These are phyloP conservation scores for Cremastobaeus sp. DNA, from an alignment of 2,888 invertebrate species.

Conservation along the genomic window DNA sequence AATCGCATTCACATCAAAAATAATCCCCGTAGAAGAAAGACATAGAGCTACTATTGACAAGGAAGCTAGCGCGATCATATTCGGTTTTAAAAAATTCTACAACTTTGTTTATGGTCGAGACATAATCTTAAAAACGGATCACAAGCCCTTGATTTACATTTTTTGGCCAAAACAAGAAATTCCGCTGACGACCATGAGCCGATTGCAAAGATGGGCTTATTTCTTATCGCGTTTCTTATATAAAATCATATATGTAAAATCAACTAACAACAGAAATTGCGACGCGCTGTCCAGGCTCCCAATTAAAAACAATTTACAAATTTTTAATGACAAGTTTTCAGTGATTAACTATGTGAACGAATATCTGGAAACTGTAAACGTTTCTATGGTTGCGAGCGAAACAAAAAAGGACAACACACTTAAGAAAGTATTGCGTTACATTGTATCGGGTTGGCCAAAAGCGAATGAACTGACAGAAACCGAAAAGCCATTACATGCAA, in stretches of 20 bases:
- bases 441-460: slow-evolving; percentile 1
- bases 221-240: slow-evolving; percentile 7
- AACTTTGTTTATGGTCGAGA: slow-evolving; percentile 40
- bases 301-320: background rate
- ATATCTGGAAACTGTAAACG: background rate
- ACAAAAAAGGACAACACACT: slow-evolving; percentile 8
- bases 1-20: slow-evolving; percentile 60
- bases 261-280: slow-evolving; percentile 13
- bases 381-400: background rate
- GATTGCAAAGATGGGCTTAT: slow-evolving; percentile 12
- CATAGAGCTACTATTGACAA: slow-evolving; percentile 62
- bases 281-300: slow-evolving; percentile 10
- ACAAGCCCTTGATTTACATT: slow-evolving; percentile 3
- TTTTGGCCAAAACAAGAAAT: background rate
- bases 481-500: background rate
- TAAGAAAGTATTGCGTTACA: slow-evolving; percentile 5
- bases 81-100: slow-evolving; percentile 63
- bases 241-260: slow-evolving; percentile 12
- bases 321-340: slow-evolving; percentile 7
- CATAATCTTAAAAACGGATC: slow-evolving; percentile 1
- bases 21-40: slow-evolving; percentile 52
- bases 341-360: slow-evolving; percentile 9
- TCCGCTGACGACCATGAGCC: background rate
- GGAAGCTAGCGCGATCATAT: slow-evolving; percentile 63
- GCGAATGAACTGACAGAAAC: background rate